phyloP scores from a whole-genome alignment of 2,888 invertebrate genomes.

The Protonemura montana region DNA sequence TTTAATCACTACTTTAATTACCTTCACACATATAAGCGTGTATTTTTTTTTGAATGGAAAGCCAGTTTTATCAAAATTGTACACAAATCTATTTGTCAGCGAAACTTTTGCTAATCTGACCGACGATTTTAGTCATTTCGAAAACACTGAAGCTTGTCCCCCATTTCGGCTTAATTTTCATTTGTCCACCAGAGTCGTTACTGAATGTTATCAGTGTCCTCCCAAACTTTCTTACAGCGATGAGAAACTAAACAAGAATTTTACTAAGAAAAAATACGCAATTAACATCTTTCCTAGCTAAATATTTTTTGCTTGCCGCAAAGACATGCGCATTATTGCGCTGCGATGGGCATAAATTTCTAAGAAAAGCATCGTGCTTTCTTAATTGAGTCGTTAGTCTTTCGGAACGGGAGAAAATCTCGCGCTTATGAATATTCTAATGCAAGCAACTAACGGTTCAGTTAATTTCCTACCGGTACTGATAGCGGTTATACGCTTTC shows the following conservation, averaged over 20 bases:
- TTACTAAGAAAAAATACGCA: not conserved
- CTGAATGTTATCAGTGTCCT: not conserved
- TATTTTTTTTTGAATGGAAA: no score
- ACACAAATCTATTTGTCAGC: no score
- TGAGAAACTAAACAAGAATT: not conserved
- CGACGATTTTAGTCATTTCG: no score
- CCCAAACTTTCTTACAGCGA: not conserved
- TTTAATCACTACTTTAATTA: no score
- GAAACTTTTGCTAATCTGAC: no score
- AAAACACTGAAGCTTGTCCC: no score
- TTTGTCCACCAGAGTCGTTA: not conserved
- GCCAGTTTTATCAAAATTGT: no score
- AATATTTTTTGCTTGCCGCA: not conserved
- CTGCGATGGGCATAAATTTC: constrained; percentile 20
- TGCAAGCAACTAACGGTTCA: not conserved
- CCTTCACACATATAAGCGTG: no score
- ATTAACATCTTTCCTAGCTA: not conserved
- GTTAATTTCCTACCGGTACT: not conserved
- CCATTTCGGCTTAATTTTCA: no score
- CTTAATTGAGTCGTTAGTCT: constrained; percentile 37
- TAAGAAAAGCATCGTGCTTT: constrained; percentile 1
- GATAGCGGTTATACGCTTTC: not conserved
- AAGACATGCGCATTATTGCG: not conserved
- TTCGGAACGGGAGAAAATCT: constrained; percentile 16
- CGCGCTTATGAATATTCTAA: constrained; percentile 40